Evolutionary conservation across 1,140 invertebrate genomes (phyloP).

Genomic region (Lepidotrigona ventralis): DNA sequence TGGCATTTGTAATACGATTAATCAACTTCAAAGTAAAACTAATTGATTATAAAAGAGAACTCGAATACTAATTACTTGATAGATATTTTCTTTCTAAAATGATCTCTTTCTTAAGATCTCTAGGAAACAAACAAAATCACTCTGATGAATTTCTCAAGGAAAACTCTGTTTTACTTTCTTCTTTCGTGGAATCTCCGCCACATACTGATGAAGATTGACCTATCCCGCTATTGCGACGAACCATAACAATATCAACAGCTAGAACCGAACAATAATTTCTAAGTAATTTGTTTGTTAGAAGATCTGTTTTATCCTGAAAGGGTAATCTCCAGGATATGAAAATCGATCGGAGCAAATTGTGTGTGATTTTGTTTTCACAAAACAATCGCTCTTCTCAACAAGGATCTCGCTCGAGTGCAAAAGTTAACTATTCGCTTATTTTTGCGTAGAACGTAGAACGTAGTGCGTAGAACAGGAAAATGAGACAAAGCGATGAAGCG

Average conservation of each 20-base stretch:
- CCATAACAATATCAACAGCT: slow-evolving; percentile 51
- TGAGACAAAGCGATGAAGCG: background rate
- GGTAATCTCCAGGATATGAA: background rate
- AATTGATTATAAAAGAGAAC: background rate
- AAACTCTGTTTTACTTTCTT: background rate
- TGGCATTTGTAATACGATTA: too few species aligned
- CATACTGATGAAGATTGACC: slow-evolving; percentile 14
- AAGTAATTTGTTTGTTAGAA: slow-evolving; percentile 75
- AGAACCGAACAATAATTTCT: slow-evolving; percentile 61
- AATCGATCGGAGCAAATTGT: background rate
- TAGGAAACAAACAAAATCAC: slow-evolving; percentile 40
- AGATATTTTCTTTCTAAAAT: background rate
- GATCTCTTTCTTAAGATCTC: slow-evolving; percentile 30
- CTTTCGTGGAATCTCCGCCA: slow-evolving; percentile 22
- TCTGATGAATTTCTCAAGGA: slow-evolving; percentile 26
- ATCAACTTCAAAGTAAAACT: background rate
- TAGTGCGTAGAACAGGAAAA: background rate
- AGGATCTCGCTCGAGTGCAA: background rate
- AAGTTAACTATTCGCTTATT: background rate
- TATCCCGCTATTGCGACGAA: slow-evolving; percentile 9
- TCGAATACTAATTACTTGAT: background rate
- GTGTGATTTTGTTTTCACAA: background rate
- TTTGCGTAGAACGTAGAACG: background rate
- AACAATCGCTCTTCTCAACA: background rate
- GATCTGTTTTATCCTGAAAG: slow-evolving; percentile 61